A percentile compares a stretch with the other conserved stretches of the same genome.
phyloP scores from a whole-genome alignment of 2,113 vertebrate species.

The Dasypus novemcinctus region DNA sequence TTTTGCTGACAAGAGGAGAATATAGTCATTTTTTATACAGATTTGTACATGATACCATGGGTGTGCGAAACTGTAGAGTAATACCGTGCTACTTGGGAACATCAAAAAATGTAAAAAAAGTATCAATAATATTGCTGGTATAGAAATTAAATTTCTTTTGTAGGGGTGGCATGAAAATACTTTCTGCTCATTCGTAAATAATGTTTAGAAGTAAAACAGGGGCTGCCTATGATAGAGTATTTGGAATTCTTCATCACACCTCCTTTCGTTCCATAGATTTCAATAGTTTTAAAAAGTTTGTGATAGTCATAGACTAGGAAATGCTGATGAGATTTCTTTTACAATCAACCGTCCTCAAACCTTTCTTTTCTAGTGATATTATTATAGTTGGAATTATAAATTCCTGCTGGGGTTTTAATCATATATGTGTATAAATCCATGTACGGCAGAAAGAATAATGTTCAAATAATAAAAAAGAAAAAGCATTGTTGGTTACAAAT shows the following conservation, averaged over 20 bases:
- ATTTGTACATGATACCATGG: background rate
- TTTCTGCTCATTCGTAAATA: background rate
- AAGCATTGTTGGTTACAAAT: background rate
- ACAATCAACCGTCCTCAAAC: background rate
- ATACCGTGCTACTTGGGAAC: background rate
- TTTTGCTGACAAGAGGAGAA: background rate
- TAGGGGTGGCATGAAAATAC: background rate
- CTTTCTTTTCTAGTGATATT: background rate
- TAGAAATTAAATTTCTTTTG: background rate
- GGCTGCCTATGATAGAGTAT: background rate
- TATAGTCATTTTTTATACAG: background rate
- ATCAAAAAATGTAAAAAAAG: background rate
- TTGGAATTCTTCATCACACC: background rate
- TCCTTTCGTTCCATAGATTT: background rate
- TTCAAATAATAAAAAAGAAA: background rate
- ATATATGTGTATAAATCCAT: background rate
- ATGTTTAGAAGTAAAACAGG: slow-evolving; percentile 12
- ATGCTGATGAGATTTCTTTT: background rate
- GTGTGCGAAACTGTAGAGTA: background rate
- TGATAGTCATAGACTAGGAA: background rate
- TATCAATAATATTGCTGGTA: background rate
- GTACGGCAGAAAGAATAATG: background rate
- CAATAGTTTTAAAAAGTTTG: background rate
- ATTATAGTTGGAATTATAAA: background rate
- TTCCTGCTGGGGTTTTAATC: background rate